Evolutionary conservation across 2,797 vertebrate genomes (phyloP), one percentile per base, ranked within the genome.

Genomic region (Ptychadena robeensis): DNA sequence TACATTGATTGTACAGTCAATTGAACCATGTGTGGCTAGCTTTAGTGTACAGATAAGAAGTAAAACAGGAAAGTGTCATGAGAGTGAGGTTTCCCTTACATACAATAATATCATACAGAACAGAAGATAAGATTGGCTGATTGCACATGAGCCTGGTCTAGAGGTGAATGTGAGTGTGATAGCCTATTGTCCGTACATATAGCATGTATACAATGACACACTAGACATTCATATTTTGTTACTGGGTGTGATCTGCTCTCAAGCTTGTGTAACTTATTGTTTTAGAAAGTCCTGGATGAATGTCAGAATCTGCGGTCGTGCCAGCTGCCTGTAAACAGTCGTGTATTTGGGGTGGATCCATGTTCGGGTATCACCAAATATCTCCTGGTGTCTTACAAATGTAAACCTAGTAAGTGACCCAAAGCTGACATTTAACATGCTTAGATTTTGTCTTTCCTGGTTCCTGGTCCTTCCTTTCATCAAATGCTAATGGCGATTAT

Each of bases 381-480:
- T 92, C 96, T 99, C 90, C 93, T 96, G 86, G 97, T 98, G 88
- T 93, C 95, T 89, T 99, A 98, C 94, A 98, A 96, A 92, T 99
- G 98, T 92, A 97, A 97, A 92, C 97, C 98, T 89, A 96, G 98
- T 99, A 94, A 96, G 97, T 97, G 88, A 12, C 30, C 27, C 28
- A 9, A 32, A 64, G 12, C 38, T 40, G 11, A 4, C 3, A 1
- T 3, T 48, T 18, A 15, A 48, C 18, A 4, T 18, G 44, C 44
- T 48, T 48, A 22, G 5, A 48, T 48, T 48, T 48, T 48, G 44
- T 5, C 18, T 6, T 48, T 18, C 4, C 18, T 48, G 18, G 40
- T 14, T 48, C 18, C 18, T 22, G 0, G 4, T 48, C 2, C 15
- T n/a, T n/a, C 44, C 18, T 0, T 2, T 44, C 40, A 44, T 18